phyloP scores from a whole-genome alignment of 2,797 vertebrate genomes.

The Chaunax sp. region DNA sequence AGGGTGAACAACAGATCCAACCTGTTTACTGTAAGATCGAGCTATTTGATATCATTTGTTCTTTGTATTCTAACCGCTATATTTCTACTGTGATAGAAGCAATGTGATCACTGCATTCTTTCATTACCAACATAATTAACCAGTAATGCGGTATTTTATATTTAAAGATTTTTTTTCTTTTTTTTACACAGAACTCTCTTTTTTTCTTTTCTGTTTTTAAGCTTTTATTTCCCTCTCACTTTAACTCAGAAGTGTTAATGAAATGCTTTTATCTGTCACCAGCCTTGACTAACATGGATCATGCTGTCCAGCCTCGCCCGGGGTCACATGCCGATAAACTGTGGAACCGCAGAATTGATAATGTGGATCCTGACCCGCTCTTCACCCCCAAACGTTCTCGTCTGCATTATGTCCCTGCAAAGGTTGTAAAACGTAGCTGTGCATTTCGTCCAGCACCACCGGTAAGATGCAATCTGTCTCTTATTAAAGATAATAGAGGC shows the following conservation, averaged over 20 bases:
- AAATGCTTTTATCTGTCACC: slow-evolving; percentile 37
- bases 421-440: not conserved
- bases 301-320: slow-evolving; percentile 72
- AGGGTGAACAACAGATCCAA: slow-evolving; percentile 67
- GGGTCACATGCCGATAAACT: slow-evolving; percentile 78
- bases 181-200: not conserved
- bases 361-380: slow-evolving; percentile 88
- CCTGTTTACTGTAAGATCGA: slow-evolving; percentile 83
- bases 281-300: slow-evolving; percentile 86
- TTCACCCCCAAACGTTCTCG: slow-evolving; percentile 79
- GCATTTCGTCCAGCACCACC: not conserved
- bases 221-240: not conserved
- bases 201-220: not conserved
- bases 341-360: slow-evolving; percentile 84
- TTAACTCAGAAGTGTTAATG: slow-evolving; percentile 16
- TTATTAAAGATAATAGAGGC: not conserved
- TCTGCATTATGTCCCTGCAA: not conserved
- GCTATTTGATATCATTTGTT: not conserved
- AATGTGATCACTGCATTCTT: not conserved
- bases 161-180: not conserved
- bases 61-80: not conserved
- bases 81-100: not conserved
- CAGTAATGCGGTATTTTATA: not conserved
- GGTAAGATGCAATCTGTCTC: slow-evolving; percentile 35
- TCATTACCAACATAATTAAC: not conserved